Conservation (phyloP, 2,113 vertebrate genomes). For the Gnathonemus longibarbis region DNA sequence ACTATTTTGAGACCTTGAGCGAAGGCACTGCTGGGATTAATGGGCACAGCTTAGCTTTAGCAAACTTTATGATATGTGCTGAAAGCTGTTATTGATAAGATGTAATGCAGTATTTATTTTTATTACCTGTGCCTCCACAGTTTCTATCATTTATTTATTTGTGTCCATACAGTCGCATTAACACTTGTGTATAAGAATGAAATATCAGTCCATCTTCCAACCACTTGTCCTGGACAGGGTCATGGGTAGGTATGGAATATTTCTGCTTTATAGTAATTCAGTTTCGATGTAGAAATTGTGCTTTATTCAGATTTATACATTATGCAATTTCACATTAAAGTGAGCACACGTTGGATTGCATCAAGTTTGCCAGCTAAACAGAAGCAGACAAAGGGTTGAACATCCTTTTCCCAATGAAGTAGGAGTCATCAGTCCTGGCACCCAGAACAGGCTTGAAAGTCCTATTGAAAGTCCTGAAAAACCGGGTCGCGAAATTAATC, state of each 20-base stretch:
- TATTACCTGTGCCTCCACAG: not conserved
- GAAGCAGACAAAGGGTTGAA: not conserved
- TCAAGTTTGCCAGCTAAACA: not conserved
- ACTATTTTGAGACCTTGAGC: not conserved
- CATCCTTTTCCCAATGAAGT: not conserved
- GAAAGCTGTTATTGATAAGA: not conserved
- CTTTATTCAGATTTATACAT: not conserved
- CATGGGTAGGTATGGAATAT: not conserved
- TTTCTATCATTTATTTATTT: not conserved
- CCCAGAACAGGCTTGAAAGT: not conserved
- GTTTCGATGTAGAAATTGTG: not conserved
- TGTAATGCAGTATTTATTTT: not conserved
- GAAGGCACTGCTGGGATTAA: not conserved
- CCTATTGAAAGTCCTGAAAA: not conserved
- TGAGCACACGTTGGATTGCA: not conserved
- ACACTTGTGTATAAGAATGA: not conserved
- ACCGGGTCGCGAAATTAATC: not conserved
- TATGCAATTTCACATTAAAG: not conserved
- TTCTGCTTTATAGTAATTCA: not conserved
- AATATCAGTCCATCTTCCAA: not conserved
- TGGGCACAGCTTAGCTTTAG: not conserved
- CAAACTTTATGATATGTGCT: not conserved
- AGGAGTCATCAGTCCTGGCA: not conserved
- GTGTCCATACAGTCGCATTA: not conserved
- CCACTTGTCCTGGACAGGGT: not conserved